Conservation (phyloP, 2,113 vertebrate genomes). For the Numenius arquata region DNA sequence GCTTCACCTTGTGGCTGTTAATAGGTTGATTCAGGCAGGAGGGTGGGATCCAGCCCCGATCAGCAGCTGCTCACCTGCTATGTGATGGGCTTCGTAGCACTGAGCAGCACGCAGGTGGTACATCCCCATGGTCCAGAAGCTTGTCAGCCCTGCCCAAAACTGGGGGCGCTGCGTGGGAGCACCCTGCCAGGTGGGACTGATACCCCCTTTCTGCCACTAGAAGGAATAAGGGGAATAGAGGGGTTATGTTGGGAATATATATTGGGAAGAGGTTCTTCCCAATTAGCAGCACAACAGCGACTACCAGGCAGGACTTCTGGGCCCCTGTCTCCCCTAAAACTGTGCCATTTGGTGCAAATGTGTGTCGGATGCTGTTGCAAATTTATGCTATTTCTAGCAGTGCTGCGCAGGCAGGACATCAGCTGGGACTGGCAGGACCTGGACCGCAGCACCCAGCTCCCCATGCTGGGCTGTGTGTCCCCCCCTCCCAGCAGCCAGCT, state of each 20-base stretch:
- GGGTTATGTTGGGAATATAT: background rate
- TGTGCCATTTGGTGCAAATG: fast-evolving
- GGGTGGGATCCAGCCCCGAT: background rate
- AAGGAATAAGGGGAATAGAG: background rate
- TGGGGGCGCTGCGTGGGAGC: background rate
- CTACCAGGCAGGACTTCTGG: background rate
- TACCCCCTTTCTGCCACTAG: background rate
- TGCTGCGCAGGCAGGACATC: background rate
- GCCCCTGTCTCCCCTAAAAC: background rate
- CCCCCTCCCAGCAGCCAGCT: background rate
- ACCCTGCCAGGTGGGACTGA: background rate
- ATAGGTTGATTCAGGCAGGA: background rate
- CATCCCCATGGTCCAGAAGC: background rate
- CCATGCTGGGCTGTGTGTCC: fast-evolving
- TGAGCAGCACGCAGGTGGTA: background rate
- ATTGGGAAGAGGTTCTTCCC: background rate
- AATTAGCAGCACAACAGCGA: fast-evolving
- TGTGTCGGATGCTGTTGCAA: fast-evolving
- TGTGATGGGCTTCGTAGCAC: fast-evolving
- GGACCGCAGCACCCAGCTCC: fast-evolving
- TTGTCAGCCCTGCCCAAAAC: background rate
- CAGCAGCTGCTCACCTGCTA: background rate
- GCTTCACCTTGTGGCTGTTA: background rate
- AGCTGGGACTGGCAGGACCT: background rate
- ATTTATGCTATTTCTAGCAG: background rate